phyloP scores from a whole-genome alignment of 2,888 invertebrate species.

The Toxonevra muliebris region DNA sequence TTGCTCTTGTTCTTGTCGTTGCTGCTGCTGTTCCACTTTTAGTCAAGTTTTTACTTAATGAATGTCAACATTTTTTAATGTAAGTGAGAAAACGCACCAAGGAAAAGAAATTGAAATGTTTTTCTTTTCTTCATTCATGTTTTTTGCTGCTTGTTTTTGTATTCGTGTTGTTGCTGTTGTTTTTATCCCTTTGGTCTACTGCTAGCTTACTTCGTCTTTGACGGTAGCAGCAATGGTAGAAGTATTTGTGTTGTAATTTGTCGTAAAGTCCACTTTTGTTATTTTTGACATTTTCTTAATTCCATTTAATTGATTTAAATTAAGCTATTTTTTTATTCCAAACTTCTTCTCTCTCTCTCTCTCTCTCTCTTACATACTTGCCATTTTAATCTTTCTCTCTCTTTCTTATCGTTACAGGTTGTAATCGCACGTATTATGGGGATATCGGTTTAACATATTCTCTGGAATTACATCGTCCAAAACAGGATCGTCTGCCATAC shows the following conservation, averaged over 20 bases:
- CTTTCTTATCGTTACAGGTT: conserved; percentile 61
- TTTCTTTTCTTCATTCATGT: no score
- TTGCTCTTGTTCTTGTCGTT: neutral
- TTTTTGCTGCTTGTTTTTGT: no score
- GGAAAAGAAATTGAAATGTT: neutral
- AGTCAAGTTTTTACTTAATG: conserved; percentile 6
- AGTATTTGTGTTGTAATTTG: neutral
- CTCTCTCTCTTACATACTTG: conserved; percentile 1
- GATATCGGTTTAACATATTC: conserved; percentile 88
- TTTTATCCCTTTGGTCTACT: no score
- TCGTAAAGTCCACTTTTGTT: neutral
- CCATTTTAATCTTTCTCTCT: neutral
- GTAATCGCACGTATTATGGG: conserved; percentile 91
- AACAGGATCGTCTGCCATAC: conserved; percentile 86
- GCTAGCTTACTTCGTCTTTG: no score
- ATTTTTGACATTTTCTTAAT: conserved; percentile 1
- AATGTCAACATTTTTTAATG: conserved; percentile 4
- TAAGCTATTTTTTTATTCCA: neutral
- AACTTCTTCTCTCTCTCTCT: conserved; percentile 1
- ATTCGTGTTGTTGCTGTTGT: neutral
- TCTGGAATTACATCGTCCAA: conserved; percentile 84
- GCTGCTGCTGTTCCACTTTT: neutral
- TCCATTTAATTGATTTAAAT: neutral
- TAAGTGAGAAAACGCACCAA: neutral
- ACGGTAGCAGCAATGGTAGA: no score